These are phyloP conservation scores for Arnoldichthys spilopterus DNA, from an alignment of 2,797 vertebrate species.

Conservation along the genomic window DNA sequence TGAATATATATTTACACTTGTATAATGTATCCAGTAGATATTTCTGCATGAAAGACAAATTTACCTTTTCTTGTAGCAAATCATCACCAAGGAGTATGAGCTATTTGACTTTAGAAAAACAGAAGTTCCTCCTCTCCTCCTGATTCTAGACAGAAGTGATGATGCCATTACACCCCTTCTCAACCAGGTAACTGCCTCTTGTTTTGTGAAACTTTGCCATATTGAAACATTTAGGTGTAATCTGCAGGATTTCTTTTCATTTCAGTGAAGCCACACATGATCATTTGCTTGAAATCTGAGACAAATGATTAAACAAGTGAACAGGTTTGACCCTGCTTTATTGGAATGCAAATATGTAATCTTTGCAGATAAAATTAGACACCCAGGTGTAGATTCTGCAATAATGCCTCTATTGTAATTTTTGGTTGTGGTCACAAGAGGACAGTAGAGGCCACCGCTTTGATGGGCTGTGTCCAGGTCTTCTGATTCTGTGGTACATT, in stretches of 20 bases:
- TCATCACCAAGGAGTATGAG: slow-evolving; percentile 96
- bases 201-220: slow-evolving; percentile 1
- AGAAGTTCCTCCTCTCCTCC: slow-evolving; percentile 90
- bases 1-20: background rate
- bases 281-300: no score
- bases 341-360: no score
- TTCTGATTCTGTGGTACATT: background rate
- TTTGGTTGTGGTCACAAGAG: slow-evolving; percentile 37
- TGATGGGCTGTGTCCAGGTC: background rate
- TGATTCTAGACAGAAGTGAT: slow-evolving; percentile 91
- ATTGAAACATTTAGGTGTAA: background rate
- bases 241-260: no score
- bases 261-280: no score
- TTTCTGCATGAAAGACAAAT: background rate
- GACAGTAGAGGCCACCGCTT: slow-evolving; percentile 38
- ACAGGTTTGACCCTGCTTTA: no score
- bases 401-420: background rate
- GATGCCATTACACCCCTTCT: slow-evolving; percentile 94
- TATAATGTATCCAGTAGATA: background rate
- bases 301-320: no score
- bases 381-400: background rate
- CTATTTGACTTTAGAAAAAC: slow-evolving; percentile 97
- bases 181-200: slow-evolving; percentile 74
- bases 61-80: slow-evolving; percentile 80
- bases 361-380: no score